These are phyloP conservation scores for Laupala kohalensis DNA, from an alignment of 1,140 invertebrate species.

Conservation along the genomic window DNA sequence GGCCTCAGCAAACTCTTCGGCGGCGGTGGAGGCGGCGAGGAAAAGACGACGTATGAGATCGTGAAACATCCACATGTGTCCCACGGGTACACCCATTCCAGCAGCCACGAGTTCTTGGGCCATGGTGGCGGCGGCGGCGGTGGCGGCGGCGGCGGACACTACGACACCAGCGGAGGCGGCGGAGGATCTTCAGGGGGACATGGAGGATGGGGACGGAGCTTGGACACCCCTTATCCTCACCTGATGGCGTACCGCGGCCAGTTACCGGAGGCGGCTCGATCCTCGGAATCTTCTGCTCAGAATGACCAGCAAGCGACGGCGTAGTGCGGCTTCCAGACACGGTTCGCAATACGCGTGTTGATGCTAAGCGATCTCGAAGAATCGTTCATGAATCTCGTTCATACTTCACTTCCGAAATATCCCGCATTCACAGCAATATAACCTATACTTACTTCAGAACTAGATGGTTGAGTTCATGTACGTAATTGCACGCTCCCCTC, in stretches of 20 bases:
- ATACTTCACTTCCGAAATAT: too few relatives aligned
- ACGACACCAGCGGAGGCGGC: conserved; percentile 1
- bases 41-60: conserved; percentile 72
- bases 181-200: neutral
- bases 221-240: conserved; percentile 5
- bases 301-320: neutral
- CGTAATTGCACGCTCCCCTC: too few relatives aligned
- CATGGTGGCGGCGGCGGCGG: neutral
- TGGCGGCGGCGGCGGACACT: conserved; percentile 2
- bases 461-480: too few relatives aligned
- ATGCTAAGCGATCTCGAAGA: too few relatives aligned
- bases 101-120: conserved; percentile 45
- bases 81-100: conserved; percentile 59
- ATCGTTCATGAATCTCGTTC: too few relatives aligned
- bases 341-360: neutral
- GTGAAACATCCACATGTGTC: conserved; percentile 70
- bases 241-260: conserved; percentile 13
- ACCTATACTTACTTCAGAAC: too few relatives aligned
- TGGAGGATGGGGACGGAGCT: neutral
- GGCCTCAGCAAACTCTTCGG: conserved; percentile 59
- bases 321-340: neutral
- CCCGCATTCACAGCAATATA: too few relatives aligned
- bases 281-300: too few relatives aligned
- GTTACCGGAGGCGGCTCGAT: neutral
- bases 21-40: conserved; percentile 38